phyloP scores from a whole-genome alignment of 2,797 vertebrate species.

The Eidolon dupreanum region DNA sequence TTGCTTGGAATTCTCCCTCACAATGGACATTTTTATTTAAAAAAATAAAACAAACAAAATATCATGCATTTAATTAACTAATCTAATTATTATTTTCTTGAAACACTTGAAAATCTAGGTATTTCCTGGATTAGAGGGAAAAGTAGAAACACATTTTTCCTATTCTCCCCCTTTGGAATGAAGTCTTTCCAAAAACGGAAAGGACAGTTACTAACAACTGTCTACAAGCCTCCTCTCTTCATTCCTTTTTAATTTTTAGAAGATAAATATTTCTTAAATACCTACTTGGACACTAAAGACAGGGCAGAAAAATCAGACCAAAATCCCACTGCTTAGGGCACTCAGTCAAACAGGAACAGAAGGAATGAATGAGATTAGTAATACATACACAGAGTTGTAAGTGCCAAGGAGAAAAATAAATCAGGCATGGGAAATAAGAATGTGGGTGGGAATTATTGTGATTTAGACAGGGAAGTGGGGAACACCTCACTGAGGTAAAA shows the following conservation, averaged over 20 bases:
- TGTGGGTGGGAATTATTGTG: rapidly evolving
- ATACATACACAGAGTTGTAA: not conserved
- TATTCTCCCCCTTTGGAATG: not conserved
- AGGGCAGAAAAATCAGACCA: not conserved
- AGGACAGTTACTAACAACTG: not conserved
- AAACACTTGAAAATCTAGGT: not conserved
- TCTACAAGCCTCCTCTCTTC: not conserved
- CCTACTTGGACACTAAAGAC: not conserved
- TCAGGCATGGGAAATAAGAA: too few relatives aligned
- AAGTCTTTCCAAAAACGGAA: not conserved
- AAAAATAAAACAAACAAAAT: not conserved
- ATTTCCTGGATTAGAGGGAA: conserved; percentile 46
- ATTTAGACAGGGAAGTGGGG: not conserved
- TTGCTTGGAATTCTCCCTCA: not conserved
- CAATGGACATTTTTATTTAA: not conserved
- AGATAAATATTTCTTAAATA: not conserved
- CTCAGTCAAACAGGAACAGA: not conserved
- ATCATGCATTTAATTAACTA: not conserved
- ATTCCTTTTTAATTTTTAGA: not conserved
- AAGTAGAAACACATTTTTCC: conserved; percentile 30
- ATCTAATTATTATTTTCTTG: not conserved
- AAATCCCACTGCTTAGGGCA: not conserved
- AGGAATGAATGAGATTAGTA: not conserved
- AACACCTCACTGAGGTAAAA: not conserved
- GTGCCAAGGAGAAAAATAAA: not conserved